A percentile compares a stretch with the other conserved stretches of the same genome.
phyloP scores from a whole-genome alignment of 2,888 invertebrate genomes.

The Julus scandinavius region DNA sequence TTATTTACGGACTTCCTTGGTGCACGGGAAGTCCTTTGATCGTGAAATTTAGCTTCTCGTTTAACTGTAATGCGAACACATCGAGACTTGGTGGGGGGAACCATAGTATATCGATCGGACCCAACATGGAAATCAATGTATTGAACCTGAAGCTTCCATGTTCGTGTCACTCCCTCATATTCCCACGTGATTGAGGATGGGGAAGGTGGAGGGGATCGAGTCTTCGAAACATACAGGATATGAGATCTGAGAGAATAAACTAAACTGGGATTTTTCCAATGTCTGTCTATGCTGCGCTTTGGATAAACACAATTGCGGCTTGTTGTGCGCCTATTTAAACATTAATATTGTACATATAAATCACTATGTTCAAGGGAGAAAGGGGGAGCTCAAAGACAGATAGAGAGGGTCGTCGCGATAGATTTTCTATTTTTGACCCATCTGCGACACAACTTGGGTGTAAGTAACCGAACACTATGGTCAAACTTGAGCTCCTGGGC shows the following conservation, averaged over 20 bases:
- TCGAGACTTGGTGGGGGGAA: background rate
- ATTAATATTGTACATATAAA: background rate
- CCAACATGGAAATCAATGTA: background rate
- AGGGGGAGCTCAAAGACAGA: background rate
- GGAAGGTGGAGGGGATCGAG: background rate
- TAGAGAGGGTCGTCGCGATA: background rate
- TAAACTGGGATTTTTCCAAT: background rate
- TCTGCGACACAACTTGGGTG: background rate
- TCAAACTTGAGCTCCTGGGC: background rate
- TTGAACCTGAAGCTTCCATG: background rate
- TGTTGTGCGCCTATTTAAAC: background rate
- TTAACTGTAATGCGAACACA: background rate
- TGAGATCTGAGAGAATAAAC: background rate
- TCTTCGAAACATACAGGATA: background rate
- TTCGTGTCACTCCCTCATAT: background rate
- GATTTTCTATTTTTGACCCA: conserved; percentile 8
- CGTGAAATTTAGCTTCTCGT: background rate
- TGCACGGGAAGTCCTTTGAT: conserved; percentile 11
- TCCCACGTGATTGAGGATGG: background rate
- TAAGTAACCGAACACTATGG: background rate
- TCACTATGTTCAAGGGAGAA: background rate
- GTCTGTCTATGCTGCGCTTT: background rate
- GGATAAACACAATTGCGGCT: background rate
- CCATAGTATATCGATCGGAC: background rate
- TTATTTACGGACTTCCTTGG: background rate